Evolutionary conservation across 2,113 vertebrate species (phyloP), one percentile per base, ranked within the genome.

Genomic region (Alces alces): DNA sequence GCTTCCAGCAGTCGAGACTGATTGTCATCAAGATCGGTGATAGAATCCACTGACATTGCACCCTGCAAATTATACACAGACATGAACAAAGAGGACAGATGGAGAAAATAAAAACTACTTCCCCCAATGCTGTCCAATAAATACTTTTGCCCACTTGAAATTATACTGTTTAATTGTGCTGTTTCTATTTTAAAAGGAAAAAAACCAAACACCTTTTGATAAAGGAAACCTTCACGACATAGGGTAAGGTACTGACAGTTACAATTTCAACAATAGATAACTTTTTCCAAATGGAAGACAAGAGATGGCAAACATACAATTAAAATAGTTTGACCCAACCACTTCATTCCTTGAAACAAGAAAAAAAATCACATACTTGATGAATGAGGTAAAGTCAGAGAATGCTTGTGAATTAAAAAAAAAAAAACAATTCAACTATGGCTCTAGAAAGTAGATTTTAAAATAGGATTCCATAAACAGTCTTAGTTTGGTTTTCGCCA

Each of bases 11-110:
- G 98, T 97, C 99, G 99, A 94, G 99, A 99, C 95, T 99, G 99
- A 99, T 99, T 99, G 98, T 99, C 99, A 97, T 99, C 99, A 96
- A 99, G 99, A 98, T 99, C 99, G 19, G 99, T 99, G 98, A 99
- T 99, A 95, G 99, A 99, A 98, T 99, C 99, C 99, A 99, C 99
- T 91, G 99, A 99, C 99, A 99, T 99, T 0, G 99, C 99, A 0
- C 99, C 99, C 99, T 99, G 98, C 45, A 98, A 98, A 92, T 89
- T 91, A 98, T 4, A 97, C 58, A 98, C 78, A 98, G 83, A 97
- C 5, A 0, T 91, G 87, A 95, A 85, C 23, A 15, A 94, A 96
- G 82, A 96, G 84, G 0, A 50, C 0, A 27, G 79, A 87, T 27
- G 73, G 57, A 91, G 45, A 39, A 94, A 95, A 19, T 5, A 60